Evolutionary conservation across 2,888 invertebrate genomes (phyloP).

Genomic region (Latrodectus hesperus): DNA sequence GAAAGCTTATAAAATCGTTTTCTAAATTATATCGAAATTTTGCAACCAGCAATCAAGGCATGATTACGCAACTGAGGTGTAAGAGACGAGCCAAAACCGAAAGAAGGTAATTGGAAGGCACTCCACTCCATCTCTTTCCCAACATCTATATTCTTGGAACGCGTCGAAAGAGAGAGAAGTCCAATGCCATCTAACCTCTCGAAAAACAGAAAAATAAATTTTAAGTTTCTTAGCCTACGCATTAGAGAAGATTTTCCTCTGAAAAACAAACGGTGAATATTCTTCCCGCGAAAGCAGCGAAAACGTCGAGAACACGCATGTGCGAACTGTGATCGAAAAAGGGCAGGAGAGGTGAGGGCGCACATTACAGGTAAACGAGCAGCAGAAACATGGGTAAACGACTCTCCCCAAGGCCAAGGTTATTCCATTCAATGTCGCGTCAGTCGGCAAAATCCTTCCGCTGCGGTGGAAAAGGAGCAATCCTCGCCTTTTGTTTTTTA

Average conservation of each 20-base stretch:
- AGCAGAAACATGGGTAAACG: conserved; percentile 1
- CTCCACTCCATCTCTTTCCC: neutral
- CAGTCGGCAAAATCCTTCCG: conserved; percentile 22
- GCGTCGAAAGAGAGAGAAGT: neutral
- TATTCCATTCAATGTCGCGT: neutral
- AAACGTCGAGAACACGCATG: neutral
- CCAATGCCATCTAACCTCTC: neutral
- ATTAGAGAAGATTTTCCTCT: neutral
- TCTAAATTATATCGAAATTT: too few species aligned
- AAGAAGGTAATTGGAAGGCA: neutral
- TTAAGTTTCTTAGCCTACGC: neutral
- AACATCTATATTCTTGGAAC: neutral
- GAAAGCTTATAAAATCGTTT: too few species aligned
- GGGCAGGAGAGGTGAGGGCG: neutral
- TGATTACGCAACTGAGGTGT: too few species aligned
- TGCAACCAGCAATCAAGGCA: too few species aligned
- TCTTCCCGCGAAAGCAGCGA: neutral
- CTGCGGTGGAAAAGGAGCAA: neutral
- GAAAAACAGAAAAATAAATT: neutral
- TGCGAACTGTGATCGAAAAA: neutral
- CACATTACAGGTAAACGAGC: conserved; percentile 4
- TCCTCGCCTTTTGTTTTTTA: neutral
- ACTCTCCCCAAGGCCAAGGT: conserved; percentile 10
- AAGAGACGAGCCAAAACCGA: too few species aligned
- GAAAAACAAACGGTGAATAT: neutral